phyloP scores from a whole-genome alignment of 2,888 invertebrate species.

The Crocallis elinguaria region DNA sequence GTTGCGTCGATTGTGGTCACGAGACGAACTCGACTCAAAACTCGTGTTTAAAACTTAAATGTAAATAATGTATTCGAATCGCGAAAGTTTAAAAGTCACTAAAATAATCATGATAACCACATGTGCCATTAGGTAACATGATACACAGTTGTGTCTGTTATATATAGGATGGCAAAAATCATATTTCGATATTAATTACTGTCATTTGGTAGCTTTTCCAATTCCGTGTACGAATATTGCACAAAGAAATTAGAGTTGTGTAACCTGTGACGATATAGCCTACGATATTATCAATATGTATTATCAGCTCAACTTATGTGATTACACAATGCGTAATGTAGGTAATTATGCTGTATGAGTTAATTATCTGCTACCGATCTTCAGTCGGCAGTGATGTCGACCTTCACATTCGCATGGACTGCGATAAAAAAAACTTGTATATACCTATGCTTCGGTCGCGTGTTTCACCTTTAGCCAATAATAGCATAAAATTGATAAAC shows the following conservation, averaged over 20 bases:
- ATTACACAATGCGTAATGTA: conserved; percentile 27
- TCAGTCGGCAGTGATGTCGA: conserved; percentile 12
- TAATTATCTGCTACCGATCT: conserved; percentile 35
- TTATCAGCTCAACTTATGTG: conserved; percentile 31
- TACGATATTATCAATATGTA: conserved; percentile 1
- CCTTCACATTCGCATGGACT: conserved; percentile 14
- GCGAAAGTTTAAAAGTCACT: too few species aligned
- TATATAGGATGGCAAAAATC: not conserved
- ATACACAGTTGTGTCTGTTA: not conserved
- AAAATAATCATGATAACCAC: too few species aligned
- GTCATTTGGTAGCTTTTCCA: not conserved
- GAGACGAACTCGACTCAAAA: too few species aligned
- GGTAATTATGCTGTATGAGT: conserved; percentile 32
- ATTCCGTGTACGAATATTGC: not conserved
- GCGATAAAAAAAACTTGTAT: not conserved
- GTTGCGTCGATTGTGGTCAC: too few species aligned
- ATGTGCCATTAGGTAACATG: not conserved
- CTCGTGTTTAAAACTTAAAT: too few species aligned
- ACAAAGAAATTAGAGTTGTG: not conserved
- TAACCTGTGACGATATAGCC: conserved; percentile 1
- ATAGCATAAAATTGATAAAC: too few species aligned
- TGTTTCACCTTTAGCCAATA: not conserved
- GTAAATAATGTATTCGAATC: too few species aligned
- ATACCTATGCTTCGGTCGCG: too few species aligned
- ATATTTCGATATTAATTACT: not conserved